Evolutionary conservation across 2,797 vertebrate genomes (phyloP).

Genomic region (Tokudaia muenninki): DNA sequence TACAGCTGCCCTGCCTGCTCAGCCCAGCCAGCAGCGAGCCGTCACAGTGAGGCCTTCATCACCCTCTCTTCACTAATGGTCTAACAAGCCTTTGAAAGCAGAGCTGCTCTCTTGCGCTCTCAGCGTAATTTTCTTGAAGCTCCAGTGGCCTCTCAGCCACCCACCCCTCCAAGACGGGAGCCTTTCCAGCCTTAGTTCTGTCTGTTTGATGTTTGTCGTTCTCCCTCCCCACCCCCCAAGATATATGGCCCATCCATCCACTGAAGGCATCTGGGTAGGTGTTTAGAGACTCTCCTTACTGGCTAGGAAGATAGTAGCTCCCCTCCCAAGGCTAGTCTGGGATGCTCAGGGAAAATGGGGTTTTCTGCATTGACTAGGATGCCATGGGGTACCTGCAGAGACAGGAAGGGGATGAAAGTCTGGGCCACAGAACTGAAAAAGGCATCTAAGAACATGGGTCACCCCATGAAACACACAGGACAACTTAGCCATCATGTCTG

Average conservation of each 20-base stretch:
- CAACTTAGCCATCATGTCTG: not conserved
- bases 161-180: slow-evolving; percentile 13
- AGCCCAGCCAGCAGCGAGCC: not conserved
- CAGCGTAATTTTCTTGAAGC: slow-evolving; percentile 77
- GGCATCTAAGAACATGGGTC: too few relatives aligned
- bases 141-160: slow-evolving; percentile 63
- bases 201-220: not conserved
- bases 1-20: not conserved
- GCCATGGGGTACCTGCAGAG: not conserved
- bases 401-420: not conserved
- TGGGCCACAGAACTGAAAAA: not conserved
- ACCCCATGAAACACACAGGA: not conserved
- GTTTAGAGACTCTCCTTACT: not conserved
- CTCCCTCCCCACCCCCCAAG: not conserved
- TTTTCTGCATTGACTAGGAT: slow-evolving; percentile 19
- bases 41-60: slow-evolving; percentile 78
- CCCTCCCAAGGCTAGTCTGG: not conserved
- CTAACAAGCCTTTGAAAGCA: slow-evolving; percentile 78
- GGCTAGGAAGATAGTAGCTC: not conserved
- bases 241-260: slow-evolving; percentile 30
- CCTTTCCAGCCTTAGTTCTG: slow-evolving; percentile 50
- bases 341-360: slow-evolving; percentile 29
- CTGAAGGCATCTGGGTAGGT: slow-evolving; percentile 17
- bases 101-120: slow-evolving; percentile 73
- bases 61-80: slow-evolving; percentile 76